These are phyloP conservation scores for Mus musculus DNA, from an alignment of 2,113 vertebrate genomes.

Conservation along the genomic window DNA sequence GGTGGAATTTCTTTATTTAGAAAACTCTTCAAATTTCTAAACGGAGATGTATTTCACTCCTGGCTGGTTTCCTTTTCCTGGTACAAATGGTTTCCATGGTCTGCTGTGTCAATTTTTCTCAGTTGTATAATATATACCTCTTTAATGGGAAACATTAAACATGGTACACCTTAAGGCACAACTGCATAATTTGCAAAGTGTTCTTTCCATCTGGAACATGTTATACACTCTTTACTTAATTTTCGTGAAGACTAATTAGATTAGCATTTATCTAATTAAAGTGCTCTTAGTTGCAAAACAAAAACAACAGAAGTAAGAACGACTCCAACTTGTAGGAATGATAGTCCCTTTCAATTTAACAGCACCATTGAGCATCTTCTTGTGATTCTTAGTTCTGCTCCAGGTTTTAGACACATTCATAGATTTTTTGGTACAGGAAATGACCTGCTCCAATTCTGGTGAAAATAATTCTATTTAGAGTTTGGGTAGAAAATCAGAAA, in stretches of 20 bases:
- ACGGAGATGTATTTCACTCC: neutral
- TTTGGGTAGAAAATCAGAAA: neutral
- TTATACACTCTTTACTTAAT: neutral
- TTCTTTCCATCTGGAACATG: neutral
- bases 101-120: slow-evolving; percentile 16
- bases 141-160: slow-evolving; percentile 37
- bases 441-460: neutral
- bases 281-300: slow-evolving; percentile 1
- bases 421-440: neutral
- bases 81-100: slow-evolving; percentile 15
- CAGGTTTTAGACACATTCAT: neutral
- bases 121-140: neutral
- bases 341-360: neutral
- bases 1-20: neutral
- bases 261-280: slow-evolving; percentile 44
- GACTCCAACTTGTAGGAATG: neutral
- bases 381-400: neutral
- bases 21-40: neutral
- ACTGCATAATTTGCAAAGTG: neutral
- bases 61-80: slow-evolving; percentile 24
- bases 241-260: slow-evolving; percentile 10
- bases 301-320: neutral
- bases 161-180: neutral
- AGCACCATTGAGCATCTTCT: neutral
- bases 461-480: neutral